These are phyloP conservation scores for Rousettus leschenaultii DNA, from an alignment of 2,113 vertebrate species.

Conservation along the genomic window DNA sequence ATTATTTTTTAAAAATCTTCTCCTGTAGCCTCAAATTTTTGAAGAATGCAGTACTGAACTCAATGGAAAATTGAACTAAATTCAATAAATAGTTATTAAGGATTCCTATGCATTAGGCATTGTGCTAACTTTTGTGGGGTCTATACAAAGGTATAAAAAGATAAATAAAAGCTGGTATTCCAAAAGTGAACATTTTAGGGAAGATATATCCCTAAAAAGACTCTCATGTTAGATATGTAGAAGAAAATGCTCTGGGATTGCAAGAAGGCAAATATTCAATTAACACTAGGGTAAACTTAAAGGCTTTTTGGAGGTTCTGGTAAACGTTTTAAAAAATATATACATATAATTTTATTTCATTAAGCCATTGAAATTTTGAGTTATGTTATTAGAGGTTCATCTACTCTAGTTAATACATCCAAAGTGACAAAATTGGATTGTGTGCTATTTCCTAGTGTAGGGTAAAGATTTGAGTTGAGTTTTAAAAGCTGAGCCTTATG, in stretches of 20 bases:
- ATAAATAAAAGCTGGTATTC: not conserved
- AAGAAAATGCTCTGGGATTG: not conserved
- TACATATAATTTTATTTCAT: not conserved
- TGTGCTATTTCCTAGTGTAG: not conserved
- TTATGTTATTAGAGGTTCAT: not conserved
- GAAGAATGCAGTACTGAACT: not conserved
- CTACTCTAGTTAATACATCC: not conserved
- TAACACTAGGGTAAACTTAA: not conserved
- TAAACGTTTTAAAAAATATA: not conserved
- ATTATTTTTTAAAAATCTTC: not conserved
- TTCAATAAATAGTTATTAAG: not conserved
- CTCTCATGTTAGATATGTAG: not conserved
- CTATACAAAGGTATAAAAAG: not conserved
- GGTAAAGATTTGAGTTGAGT: not conserved
- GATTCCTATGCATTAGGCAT: not conserved
- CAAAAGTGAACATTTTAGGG: not conserved
- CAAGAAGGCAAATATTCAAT: not conserved
- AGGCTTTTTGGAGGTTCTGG: not conserved
- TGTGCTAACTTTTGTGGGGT: not conserved
- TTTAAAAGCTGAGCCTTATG: not conserved
- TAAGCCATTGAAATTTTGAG: not conserved
- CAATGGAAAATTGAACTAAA: not conserved
- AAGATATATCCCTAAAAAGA: not conserved
- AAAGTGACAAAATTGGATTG: not conserved
- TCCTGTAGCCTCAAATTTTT: not conserved